Percentiles rank a stretch among this genome's conserved stretches.
Evolutionary conservation across 2,113 vertebrate species (phyloP).

Genomic region (Sinocyclocheilus grahami): DNA sequence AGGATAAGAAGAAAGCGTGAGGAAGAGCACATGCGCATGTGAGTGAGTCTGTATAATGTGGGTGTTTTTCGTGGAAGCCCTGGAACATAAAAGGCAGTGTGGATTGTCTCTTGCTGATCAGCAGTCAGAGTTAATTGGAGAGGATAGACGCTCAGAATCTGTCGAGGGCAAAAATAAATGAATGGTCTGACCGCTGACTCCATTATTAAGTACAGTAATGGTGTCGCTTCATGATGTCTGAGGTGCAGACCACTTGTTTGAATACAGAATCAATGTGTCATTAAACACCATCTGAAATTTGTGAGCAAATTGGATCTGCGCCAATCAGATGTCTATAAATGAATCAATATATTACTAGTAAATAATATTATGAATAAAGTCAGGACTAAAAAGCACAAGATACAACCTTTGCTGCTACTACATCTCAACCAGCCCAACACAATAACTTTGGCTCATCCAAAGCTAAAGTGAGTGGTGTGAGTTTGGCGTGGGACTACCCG

Average conservation of each 20-base stretch:
- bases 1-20: conserved; percentile 17
- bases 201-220: conserved; percentile 28
- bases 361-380: background rate
- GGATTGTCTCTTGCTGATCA: conserved; percentile 20
- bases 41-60: background rate
- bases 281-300: background rate
- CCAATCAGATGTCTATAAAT: background rate
- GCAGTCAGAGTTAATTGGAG: conserved; percentile 34
- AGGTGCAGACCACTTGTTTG: background rate
- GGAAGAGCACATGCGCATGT: background rate
- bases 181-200: background rate
- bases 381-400: background rate
- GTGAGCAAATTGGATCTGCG: background rate
- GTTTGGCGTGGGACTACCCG: background rate
- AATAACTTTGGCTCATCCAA: background rate
- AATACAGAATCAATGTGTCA: background rate
- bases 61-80: conserved; percentile 2
- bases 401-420: background rate
- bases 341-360: background rate
- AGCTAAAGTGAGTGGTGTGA: background rate
- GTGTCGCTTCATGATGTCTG: conserved; percentile 17
- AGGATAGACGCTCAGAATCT: conserved; percentile 6
- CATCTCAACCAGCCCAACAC: background rate
- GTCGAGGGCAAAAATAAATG: conserved; percentile 16
- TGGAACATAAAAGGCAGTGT: conserved; percentile 46